Evolutionary conservation across 2,113 vertebrate genomes (phyloP).

Genomic region (Corythornis madagascariensis): DNA sequence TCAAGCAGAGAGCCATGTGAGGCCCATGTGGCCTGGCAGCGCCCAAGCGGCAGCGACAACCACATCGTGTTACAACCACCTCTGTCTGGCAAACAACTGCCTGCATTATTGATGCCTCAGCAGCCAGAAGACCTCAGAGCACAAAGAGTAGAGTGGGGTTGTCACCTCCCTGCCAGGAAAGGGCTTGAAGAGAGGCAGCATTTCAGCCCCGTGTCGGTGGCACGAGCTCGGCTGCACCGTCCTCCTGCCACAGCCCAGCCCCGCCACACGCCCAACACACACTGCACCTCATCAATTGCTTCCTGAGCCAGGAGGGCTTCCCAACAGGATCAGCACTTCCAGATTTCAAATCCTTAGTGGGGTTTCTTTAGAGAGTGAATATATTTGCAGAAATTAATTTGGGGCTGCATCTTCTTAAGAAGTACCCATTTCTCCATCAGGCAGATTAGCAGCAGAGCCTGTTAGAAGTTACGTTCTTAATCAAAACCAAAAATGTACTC

Average conservation of each 20-base stretch:
- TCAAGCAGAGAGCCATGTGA: neutral
- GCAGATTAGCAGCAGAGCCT: neutral
- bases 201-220: neutral
- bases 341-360: neutral
- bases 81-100: fast-evolving
- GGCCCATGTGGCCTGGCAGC: fast-evolving
- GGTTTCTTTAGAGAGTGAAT: neutral
- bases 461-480: neutral
- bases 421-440: neutral
- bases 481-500: slow-evolving; percentile 2
- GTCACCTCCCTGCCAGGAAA: neutral
- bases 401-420: neutral
- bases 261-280: fast-evolving
- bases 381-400: slow-evolving; percentile 17
- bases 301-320: neutral
- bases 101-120: neutral
- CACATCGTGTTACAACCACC: fast-evolving
- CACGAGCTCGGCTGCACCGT: fast-evolving
- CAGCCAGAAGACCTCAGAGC: neutral
- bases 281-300: neutral
- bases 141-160: neutral
- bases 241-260: fast-evolving
- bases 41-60: fast-evolving
- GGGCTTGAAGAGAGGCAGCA: neutral
- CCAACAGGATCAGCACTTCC: neutral